Conservation (phyloP, 2,888 invertebrate genomes). For the Eupithecia subfuscata region DNA sequence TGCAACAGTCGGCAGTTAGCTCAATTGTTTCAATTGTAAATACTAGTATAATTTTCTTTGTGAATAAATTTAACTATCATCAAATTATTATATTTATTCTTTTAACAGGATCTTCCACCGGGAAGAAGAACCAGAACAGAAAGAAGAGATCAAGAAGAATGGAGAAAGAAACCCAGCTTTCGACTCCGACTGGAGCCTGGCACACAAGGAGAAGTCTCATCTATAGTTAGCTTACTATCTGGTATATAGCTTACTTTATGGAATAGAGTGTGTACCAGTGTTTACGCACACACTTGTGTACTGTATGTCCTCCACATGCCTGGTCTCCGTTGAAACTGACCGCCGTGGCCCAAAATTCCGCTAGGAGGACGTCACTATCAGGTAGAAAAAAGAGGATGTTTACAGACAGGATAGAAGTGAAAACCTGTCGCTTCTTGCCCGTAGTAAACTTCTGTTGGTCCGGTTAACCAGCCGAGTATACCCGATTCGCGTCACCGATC, state of each 20-base stretch:
- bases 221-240: background rate
- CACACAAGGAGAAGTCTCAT: constrained; percentile 65
- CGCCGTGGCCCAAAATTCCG: background rate
- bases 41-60: too few relatives aligned
- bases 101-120: constrained; percentile 70
- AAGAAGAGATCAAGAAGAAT: constrained; percentile 22
- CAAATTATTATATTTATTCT: constrained; percentile 44
- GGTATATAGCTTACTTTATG: too few relatives aligned
- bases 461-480: background rate
- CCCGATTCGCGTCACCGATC: background rate
- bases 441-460: background rate
- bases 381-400: background rate
- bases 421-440: background rate
- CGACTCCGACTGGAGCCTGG: constrained; percentile 57
- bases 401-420: background rate
- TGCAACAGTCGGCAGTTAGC: too few relatives aligned
- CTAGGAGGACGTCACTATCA: background rate
- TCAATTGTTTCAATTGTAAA: too few relatives aligned
- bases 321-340: background rate
- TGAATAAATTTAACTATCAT: too few relatives aligned
- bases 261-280: background rate
- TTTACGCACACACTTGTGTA: background rate
- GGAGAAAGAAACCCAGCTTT: constrained; percentile 35
- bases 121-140: constrained; percentile 45
- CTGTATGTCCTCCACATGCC: background rate